These are phyloP conservation scores for Anabacerthia variegaticeps DNA, from an alignment of 2,797 vertebrate genomes.

Conservation along the genomic window DNA sequence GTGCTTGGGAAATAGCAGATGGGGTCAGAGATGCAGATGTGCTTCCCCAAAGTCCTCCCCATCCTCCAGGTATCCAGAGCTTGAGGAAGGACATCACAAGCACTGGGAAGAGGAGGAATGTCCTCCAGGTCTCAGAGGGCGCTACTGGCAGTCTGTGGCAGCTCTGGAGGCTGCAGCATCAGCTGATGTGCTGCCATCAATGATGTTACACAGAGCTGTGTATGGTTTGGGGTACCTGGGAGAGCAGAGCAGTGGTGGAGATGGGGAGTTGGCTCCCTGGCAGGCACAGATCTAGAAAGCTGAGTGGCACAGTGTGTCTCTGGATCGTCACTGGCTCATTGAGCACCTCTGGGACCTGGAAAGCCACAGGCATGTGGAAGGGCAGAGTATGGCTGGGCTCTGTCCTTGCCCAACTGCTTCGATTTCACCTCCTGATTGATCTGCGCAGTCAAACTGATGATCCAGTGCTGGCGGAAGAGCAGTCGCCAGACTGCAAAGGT, in stretches of 20 bases:
- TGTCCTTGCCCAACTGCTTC: neutral
- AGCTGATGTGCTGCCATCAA: rapidly evolving
- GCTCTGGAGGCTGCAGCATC: neutral
- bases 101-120: neutral
- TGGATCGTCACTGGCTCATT: neutral
- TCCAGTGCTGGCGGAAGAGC: slow-evolving; percentile 14
- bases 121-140: neutral
- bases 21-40: neutral
- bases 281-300: neutral
- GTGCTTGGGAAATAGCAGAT: neutral
- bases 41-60: neutral
- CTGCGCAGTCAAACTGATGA: neutral
- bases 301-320: rapidly evolving
- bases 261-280: neutral
- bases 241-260: neutral
- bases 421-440: slow-evolving; percentile 48
- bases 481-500: slow-evolving; percentile 28
- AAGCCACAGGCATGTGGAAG: neutral
- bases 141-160: neutral
- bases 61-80: neutral
- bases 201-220: neutral
- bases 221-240: neutral
- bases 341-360: neutral
- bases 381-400: neutral
- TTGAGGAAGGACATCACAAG: neutral